Evolutionary conservation across 2,888 invertebrate genomes (phyloP).

Genomic region (Aphidius colemani): DNA sequence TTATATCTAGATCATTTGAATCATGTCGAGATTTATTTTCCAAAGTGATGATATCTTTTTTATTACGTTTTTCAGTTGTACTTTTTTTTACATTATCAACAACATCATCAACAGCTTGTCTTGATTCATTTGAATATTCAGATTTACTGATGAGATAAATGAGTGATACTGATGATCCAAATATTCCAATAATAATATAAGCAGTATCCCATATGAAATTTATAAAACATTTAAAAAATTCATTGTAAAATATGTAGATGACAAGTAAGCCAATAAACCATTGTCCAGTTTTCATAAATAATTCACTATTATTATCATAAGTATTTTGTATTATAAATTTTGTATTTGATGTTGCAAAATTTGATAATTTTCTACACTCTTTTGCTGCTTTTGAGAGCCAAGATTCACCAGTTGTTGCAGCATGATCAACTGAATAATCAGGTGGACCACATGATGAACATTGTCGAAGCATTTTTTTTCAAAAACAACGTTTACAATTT

Average conservation of each 20-base stretch:
- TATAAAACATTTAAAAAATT: slow-evolving; percentile 30
- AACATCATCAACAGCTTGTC: not conserved
- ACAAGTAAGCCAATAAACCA: slow-evolving; percentile 3
- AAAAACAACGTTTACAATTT: not conserved
- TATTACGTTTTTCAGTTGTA: not conserved
- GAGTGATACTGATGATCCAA: slow-evolving; percentile 24
- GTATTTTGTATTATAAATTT: not conserved
- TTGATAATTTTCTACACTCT: not conserved
- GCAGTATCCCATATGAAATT: slow-evolving; percentile 32
- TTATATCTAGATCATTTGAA: not conserved
- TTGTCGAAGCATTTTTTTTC: slow-evolving; percentile 12
- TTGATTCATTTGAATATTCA: not conserved
- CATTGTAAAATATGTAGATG: slow-evolving; percentile 32
- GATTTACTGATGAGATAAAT: slow-evolving; percentile 20
- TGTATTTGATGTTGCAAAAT: not conserved
- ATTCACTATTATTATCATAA: slow-evolving; percentile 5
- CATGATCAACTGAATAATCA: not conserved
- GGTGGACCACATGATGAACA: slow-evolving; percentile 28
- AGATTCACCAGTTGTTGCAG: not conserved
- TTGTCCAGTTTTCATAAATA: slow-evolving; percentile 13
- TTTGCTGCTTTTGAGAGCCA: slow-evolving; percentile 1
- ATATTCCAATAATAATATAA: slow-evolving; percentile 31
- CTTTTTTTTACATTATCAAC: not conserved
- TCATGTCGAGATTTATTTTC: not conserved
- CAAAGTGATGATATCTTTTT: not conserved